A percentile compares a stretch with the other conserved stretches of the same genome.
phyloP scores from a whole-genome alignment of 2,797 vertebrate genomes.

The Chanos chanos region DNA sequence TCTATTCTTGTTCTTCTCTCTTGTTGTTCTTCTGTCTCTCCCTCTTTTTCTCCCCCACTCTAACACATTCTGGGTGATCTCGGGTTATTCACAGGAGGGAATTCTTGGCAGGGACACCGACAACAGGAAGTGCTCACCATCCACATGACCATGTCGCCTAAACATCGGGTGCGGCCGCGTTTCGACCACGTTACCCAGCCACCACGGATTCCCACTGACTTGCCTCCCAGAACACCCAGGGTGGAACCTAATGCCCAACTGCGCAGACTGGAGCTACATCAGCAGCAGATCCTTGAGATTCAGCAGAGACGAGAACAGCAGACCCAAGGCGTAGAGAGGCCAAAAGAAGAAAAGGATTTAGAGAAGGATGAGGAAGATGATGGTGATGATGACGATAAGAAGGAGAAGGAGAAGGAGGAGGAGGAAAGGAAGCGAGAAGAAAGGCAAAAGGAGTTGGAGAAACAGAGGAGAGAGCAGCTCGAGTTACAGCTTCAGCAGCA shows the following conservation, averaged over 20 bases:
- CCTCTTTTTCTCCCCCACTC: constrained; percentile 28
- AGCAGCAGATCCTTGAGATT: constrained; percentile 67
- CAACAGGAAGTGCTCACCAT: constrained; percentile 11
- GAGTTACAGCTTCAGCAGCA: constrained; percentile 68
- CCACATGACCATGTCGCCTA: constrained; percentile 25
- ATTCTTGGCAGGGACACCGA: neutral
- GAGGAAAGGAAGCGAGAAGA: constrained; percentile 24
- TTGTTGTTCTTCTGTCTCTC: constrained; percentile 46
- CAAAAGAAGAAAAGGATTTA: constrained; percentile 50
- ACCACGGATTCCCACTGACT: constrained; percentile 62
- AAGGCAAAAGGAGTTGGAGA: constrained; percentile 36
- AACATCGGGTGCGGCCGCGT: constrained; percentile 11
- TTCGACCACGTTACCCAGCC: constrained; percentile 18
- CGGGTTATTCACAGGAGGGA: constrained; percentile 33
- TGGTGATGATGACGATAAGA: no score
- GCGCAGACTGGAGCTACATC: constrained; percentile 67
- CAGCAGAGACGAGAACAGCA: constrained; percentile 66
- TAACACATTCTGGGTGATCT: constrained; percentile 19
- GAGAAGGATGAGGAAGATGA: constrained; percentile 53
- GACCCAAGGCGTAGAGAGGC: constrained; percentile 15
- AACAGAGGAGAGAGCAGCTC: constrained; percentile 53
- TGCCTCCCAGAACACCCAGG: constrained; percentile 58
- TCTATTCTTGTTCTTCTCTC: constrained; percentile 29
- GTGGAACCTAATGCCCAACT: constrained; percentile 64
- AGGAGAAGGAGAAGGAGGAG: constrained; percentile 35